These are phyloP conservation scores for Clamator glandarius DNA, from an alignment of 2,797 vertebrate genomes.

Conservation along the genomic window DNA sequence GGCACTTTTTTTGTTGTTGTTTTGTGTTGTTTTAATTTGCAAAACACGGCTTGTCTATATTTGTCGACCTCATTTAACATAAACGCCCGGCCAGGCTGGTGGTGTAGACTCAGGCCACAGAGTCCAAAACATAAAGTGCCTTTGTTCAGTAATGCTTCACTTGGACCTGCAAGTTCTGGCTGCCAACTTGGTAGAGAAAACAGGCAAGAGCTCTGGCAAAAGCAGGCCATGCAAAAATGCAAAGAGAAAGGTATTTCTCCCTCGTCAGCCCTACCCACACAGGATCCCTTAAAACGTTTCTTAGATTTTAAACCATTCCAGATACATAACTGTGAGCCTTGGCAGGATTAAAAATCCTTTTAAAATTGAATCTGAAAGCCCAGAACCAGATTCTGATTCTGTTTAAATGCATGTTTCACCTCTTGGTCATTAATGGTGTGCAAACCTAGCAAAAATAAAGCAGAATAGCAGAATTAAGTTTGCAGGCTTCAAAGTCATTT, in stretches of 20 bases:
- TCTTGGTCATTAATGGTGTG: not conserved
- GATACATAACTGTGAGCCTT: not conserved
- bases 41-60: constrained; percentile 1
- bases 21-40: not conserved
- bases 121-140: constrained; percentile 59
- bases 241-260: constrained; percentile 32
- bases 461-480: constrained; percentile 33
- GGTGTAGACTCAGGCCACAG: constrained; percentile 25
- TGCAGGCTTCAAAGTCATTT: constrained; percentile 7
- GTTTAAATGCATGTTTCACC: not conserved
- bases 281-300: not conserved
- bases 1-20: not conserved
- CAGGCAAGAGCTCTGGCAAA: constrained; percentile 19
- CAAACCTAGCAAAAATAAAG: constrained; percentile 42
- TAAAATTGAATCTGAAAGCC: not conserved
- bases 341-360: not conserved
- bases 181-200: constrained; percentile 1
- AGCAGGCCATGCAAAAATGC: not conserved
- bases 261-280: not conserved
- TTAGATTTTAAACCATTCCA: not conserved
- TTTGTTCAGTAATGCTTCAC: constrained; percentile 37
- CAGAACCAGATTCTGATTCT: not conserved
- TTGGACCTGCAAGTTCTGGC: not conserved
- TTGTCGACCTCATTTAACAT: constrained; percentile 16
- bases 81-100: constrained; percentile 1